These are phyloP conservation scores for Drosophila borealis DNA, from an alignment of 2,888 invertebrate genomes.

Conservation along the genomic window DNA sequence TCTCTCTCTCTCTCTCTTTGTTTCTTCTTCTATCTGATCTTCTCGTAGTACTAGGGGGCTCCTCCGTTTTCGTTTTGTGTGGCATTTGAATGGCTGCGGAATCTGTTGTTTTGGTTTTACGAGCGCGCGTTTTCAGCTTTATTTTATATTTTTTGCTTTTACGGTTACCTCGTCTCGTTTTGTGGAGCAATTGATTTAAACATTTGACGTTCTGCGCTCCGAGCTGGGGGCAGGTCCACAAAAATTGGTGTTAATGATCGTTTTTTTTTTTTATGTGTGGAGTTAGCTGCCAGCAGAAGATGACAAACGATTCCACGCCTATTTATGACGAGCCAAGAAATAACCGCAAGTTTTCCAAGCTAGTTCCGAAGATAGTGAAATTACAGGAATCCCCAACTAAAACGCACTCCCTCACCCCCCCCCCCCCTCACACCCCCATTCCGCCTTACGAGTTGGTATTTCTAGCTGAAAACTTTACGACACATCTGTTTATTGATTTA, in stretches of 20 bases:
- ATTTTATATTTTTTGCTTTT: slow-evolving; percentile 24
- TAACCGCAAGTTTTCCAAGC: slow-evolving; percentile 31
- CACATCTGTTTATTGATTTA: slow-evolving; percentile 82
- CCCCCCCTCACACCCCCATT: slow-evolving; percentile 4
- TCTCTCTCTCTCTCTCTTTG: background rate
- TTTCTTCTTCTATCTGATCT: too few relatives aligned
- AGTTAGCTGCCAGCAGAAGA: slow-evolving; percentile 46
- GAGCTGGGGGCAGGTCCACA: slow-evolving; percentile 16
- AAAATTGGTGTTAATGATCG: slow-evolving; percentile 55
- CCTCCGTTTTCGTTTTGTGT: slow-evolving; percentile 56
- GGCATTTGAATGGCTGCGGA: slow-evolving; percentile 59
- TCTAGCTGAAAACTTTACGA: slow-evolving; percentile 69
- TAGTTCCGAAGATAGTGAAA: slow-evolving; percentile 6
- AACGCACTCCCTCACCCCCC: background rate
- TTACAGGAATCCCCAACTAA: slow-evolving; percentile 15
- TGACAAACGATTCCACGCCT: slow-evolving; percentile 35
- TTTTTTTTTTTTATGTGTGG: slow-evolving; percentile 17
- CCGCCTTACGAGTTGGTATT: slow-evolving; percentile 16
- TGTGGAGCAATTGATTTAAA: slow-evolving; percentile 27
- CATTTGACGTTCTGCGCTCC: background rate
- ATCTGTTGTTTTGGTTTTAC: slow-evolving; percentile 54
- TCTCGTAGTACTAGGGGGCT: slow-evolving; percentile 1
- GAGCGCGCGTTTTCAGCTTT: slow-evolving; percentile 42
- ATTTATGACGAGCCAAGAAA: slow-evolving; percentile 41
- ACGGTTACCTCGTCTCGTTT: slow-evolving; percentile 66